Base-by-base conservation (phyloP, 2,113 vertebrate species). In the Aptenodytes patagonicus region DNA sequence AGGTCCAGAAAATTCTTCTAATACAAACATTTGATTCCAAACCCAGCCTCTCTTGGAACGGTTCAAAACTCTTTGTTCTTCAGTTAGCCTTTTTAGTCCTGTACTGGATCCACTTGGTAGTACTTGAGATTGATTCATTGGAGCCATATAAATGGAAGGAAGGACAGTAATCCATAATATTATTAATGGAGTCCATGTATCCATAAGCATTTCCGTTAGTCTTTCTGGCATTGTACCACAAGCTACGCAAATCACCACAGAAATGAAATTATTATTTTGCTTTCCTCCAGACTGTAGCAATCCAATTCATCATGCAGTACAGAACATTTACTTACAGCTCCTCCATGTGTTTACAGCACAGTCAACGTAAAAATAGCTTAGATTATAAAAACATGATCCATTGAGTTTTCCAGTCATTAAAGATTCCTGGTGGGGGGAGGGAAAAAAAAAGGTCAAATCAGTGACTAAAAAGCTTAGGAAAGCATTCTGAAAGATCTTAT, bases 21-120 rank as follows among this genome's bases (percentile, higher is more conserved):
- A 97, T 95, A 99, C 99, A 98, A 99, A 99, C 99, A 99, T 99
- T 99, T 99, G 99, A 98, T 99, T 99, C 99, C 99, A 99, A 98
- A 99, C 99, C 99, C 99, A 99, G 98, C 99, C 99, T 98, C 99
- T 99, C 98, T 99, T 99, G 98, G 99, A 99, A 90, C 99, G 99
- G 97, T 98, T 99, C 98, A 99, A 99, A 98, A 99, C 97, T 97
- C 98, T 98, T 97, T 99, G 99, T 97, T 99, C 99, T 98, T 99
- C 99, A 95, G 83, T 98, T 97, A 98, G 97, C 91, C 98, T 97
- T 96, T 95, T 98, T 93, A 98, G 98, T 98, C 97, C 98, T 95
- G 97, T 97, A 90, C 97, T 97, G 90, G 98, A 98, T 98, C 98
- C 98, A 97, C 97, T 98, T 96, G 98, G 98, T 94, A 98, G 96